Conservation (phyloP, 2,888 invertebrate species). For the Nomada fucata region DNA sequence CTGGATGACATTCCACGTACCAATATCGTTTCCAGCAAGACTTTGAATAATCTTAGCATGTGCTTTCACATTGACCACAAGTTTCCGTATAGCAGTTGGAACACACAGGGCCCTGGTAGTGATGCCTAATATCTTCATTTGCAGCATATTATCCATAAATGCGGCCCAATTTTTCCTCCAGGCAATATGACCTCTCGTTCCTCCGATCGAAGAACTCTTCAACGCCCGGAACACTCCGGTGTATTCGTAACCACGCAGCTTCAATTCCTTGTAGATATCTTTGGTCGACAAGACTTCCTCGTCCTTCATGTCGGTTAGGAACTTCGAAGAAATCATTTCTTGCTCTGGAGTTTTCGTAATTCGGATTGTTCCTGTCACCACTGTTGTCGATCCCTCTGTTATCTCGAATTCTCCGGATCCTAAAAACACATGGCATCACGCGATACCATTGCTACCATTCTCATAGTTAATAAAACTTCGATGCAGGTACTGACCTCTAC, state of each 20-base stretch:
- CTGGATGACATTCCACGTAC: constrained; percentile 66
- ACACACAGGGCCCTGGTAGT: constrained; percentile 85
- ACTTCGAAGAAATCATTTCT: constrained; percentile 74
- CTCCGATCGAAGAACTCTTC: constrained; percentile 83
- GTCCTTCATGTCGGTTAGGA: constrained; percentile 68
- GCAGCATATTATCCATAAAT: constrained; percentile 89
- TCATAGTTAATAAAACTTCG: constrained; percentile 70
- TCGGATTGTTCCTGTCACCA: constrained; percentile 89
- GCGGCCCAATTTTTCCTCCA: constrained; percentile 89
- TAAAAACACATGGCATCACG: constrained; percentile 41
- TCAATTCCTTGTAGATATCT: constrained; percentile 84
- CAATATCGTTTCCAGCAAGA: constrained; percentile 71
- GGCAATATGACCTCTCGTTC: constrained; percentile 79
- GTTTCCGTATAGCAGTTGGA: constrained; percentile 86
- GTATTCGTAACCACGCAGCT: constrained; percentile 86
- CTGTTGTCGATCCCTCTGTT: constrained; percentile 88
- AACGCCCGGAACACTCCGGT: constrained; percentile 85
- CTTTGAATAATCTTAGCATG: constrained; percentile 79
- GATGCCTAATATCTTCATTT: constrained; percentile 85
- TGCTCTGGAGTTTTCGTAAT: constrained; percentile 84
- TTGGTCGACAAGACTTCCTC: constrained; percentile 76
- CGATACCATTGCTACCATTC: constrained; percentile 73
- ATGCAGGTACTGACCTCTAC: constrained; percentile 70
- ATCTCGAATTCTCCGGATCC: constrained; percentile 85
- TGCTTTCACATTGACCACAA: constrained; percentile 85